Conservation (phyloP, 2,888 invertebrate species). For the Eupithecia abbreviata region DNA sequence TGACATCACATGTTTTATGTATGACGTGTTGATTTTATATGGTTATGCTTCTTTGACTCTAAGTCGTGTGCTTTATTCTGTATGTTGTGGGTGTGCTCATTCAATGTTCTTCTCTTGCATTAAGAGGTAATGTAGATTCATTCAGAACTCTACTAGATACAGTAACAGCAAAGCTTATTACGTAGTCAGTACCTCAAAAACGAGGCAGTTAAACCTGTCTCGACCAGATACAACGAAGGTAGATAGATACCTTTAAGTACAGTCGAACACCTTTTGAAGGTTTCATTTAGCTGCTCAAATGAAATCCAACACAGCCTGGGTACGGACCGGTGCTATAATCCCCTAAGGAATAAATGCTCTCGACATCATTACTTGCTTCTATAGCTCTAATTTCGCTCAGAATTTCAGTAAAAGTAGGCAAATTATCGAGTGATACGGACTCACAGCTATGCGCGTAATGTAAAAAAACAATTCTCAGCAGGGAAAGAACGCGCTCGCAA, state of each 20-base stretch:
- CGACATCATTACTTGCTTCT: no score
- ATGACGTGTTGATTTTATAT: no score
- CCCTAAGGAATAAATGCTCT: no score
- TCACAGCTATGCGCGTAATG: no score
- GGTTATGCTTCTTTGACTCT: not conserved
- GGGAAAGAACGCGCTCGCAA: no score
- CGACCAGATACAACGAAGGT: slow-evolving; percentile 14
- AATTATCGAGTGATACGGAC: no score
- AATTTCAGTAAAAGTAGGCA: no score
- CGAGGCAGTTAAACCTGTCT: slow-evolving; percentile 22
- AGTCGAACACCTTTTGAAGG: not conserved
- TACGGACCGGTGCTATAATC: no score
- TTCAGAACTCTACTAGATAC: not conserved
- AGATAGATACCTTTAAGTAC: not conserved
- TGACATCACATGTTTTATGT: no score
- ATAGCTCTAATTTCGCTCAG: no score
- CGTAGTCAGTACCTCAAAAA: slow-evolving; percentile 9
- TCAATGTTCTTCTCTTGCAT: not conserved
- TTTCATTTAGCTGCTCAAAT: not conserved
- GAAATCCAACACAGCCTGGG: not conserved
- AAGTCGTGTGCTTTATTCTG: not conserved
- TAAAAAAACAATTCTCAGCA: no score
- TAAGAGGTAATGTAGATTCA: not conserved
- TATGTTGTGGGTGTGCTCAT: not conserved
- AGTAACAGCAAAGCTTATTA: slow-evolving; percentile 14